Evolutionary conservation across 2,888 invertebrate species (phyloP), one percentile per base, ranked within the genome.

Genomic region (Athrips mouffetella): DNA sequence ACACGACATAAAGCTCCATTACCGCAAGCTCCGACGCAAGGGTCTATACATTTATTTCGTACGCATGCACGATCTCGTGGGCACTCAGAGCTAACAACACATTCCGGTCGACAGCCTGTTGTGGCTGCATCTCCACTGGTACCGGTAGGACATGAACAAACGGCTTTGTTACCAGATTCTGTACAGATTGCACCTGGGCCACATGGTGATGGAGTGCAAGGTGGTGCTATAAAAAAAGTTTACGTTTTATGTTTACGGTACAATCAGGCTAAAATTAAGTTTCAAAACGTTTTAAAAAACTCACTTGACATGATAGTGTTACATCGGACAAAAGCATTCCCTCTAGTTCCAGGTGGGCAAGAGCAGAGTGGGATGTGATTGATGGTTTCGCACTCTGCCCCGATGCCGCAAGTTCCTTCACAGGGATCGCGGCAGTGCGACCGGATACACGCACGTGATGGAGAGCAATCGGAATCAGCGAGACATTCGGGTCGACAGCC

Each of bases 391-490:
- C 95, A 95, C 53, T 92, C 89, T 1, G 97, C 95, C 63, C 95
- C 96, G 7, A 95, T 74, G 41, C 96, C 96, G 62, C 96, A 97
- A 10, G 94, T 92, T 57, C 93, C 94, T 47, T 91, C 89, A 68
- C 96, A 95, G 30, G 96, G 96, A 79, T 97, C 95, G 52, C 92
- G 90, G 67, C 97, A 97, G 70, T 94, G 94, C 58, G 95, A 95
- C 30, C 91, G 91, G 63, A 94, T 93, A 68, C 96, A 97, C 1
- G 95, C 93, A 60, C 93, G 92, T 57, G 95, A 92, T 48, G 94
- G 91, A 0, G 95, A 90, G 77, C 97, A 97, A 63, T 97, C 96
- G n/a, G 94, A 93, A 69, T 96, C 96, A 47, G 94, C 92, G 2
- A 96, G 89, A 75, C 97, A 97, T 76, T 96, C 97, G 0, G 96